Evolutionary conservation across 1,140 invertebrate species (phyloP), one percentile per base, ranked within the genome.

Genomic region (Drosophila equinoxialis): DNA sequence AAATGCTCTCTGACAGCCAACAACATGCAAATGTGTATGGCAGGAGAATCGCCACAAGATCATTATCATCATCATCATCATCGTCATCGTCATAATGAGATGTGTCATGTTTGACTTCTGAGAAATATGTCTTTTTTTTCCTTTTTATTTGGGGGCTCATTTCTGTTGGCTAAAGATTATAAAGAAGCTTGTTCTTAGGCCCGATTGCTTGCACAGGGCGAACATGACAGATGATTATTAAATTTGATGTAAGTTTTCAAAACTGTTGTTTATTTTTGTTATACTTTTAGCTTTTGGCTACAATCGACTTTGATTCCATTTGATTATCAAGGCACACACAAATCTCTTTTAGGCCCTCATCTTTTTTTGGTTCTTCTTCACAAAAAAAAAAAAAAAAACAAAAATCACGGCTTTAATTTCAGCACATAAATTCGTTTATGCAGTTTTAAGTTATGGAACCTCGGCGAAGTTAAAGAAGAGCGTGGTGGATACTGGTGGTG

Each of bases 91-190:
- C 83, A 89, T 87, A 87, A 87, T 87, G 83, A 87, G 83, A 87
- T 87, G 84, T 87, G 83, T 87, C 83, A 87, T 87, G 82, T 87
- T 82, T 73, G 79, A 65, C 58, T 87, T 89, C 79, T 57, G 69
- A 76, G 84, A 86, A 86, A 79, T 78, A n/a, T 79, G 62, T 39
- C 13, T 39, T 13, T 39, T 39, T 13, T 13, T 39, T 39, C 58
- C 64, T 62, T 62, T 30, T 30, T 30, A 30, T 30, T 70, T 41
- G 45, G 58, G 41, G 11, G 61, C 57, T 68, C 75, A 69, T 48
- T 75, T 65, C 57, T 37, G 14, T 39, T 26, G 13, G 58, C 23
- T 30, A 20, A 60, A 60, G 39, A 61, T 58, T 58, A 58, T 59
- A 7, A 33, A 17, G 57, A 59, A 59, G 63, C 37, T 63, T 68